Base-by-base conservation (phyloP, 2,888 invertebrate species). In the Lochmaea capreae region DNA sequence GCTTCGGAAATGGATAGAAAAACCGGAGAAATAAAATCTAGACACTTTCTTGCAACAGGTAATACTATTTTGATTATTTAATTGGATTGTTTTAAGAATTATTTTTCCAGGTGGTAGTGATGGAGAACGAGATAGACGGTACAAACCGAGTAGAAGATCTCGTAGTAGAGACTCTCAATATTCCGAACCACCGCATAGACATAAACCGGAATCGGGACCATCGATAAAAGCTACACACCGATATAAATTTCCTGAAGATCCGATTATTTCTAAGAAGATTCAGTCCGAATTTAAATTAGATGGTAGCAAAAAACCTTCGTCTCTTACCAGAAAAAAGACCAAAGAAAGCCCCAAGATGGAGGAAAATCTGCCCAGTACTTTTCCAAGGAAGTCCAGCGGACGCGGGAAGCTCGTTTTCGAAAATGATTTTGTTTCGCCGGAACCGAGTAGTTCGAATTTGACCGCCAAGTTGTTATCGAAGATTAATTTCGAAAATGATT, bases 381-480 rank as follows among this genome's bases (percentile, higher is more conserved):
- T 85, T 77, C 85, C 86, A 2, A 81, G 86, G 59, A 86, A 86
- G 88, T n/a, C 88, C 83, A 76, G 73, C 46, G 73, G 73, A 14
- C 75, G 78, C 3, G 73, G 75, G 59, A 67, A 71, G 62, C 49
- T 79, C 18, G 75, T 67, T 54, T 93, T 93, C 84, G 93, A 93
- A 83, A 93, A 94, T 84, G 93, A 93, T 84, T 94, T 94, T 80
- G 90, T 92, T 0, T 62, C 84, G 83, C 67, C 78, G 14, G 86
- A 87, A 71, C 85, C 82, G 43, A 43, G 43, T 72, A 84, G 79
- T 76, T 84, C 82, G 71, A 77, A 79, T 73, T n/a, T 74, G 73
- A 9, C 76, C 75, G 58, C 68, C 65, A 58, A 78, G 63, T 75
- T 65, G 57, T 22, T 46, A 9, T 14, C 76, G 9, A 82, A 84